Evolutionary conservation across 1,140 invertebrate species (phyloP).

Genomic region (Lamellibrachia luymesi): DNA sequence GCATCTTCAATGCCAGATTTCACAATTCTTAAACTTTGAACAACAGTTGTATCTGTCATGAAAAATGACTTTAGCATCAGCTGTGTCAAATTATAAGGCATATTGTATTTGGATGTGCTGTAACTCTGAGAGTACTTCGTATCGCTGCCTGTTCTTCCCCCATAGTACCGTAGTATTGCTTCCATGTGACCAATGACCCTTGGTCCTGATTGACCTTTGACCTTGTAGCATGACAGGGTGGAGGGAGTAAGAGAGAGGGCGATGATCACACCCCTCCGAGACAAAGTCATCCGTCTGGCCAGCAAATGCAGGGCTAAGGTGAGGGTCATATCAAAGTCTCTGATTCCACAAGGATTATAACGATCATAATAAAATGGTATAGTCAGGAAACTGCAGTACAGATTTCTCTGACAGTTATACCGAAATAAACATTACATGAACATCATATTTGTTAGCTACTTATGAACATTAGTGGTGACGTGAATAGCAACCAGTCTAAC

Average conservation of each 20-base stretch:
- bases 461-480: too few species aligned
- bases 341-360: too few species aligned
- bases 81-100: neutral
- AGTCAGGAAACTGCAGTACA: neutral
- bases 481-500: too few species aligned
- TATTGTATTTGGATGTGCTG: neutral
- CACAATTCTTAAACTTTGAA: neutral
- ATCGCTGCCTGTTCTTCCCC: neutral
- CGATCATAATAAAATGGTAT: too few species aligned
- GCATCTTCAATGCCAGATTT: neutral
- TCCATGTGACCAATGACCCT: neutral
- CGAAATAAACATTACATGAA: too few species aligned
- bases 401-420: neutral
- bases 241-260: slow-evolving; percentile 37
- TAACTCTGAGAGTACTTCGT: neutral
- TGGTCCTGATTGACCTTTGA: neutral
- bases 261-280: slow-evolving; percentile 35
- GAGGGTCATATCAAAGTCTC: neutral
- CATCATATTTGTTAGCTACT: too few species aligned
- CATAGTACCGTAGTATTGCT: neutral
- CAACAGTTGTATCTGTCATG: neutral
- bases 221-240: slow-evolving; percentile 38
- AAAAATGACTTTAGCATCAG: neutral
- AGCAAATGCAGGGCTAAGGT: slow-evolving; percentile 40
- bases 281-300: slow-evolving; percentile 35